phyloP scores from a whole-genome alignment of 53 echinoderm and acorn worm species.

The Holothuria scabra region DNA sequence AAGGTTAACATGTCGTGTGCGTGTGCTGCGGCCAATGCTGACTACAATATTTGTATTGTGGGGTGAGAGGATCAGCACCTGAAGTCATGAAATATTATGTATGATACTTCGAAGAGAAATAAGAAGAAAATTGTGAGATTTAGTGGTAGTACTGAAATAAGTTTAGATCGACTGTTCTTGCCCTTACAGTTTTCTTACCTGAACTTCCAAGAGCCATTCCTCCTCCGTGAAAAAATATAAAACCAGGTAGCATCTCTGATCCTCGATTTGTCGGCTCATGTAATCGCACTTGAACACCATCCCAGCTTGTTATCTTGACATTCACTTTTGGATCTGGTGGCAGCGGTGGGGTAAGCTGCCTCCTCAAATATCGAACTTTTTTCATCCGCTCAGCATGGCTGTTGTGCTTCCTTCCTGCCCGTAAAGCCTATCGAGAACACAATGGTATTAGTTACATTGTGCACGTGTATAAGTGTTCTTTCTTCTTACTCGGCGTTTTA shows the following conservation, averaged over 20 bases:
- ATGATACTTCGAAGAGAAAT: too few species aligned
- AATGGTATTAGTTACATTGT: background rate
- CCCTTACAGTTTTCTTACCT: conserved; percentile 36
- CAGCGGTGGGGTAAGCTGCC: conserved; percentile 2
- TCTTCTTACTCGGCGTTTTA: too few species aligned
- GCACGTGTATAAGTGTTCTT: too few species aligned
- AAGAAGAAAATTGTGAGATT: too few species aligned
- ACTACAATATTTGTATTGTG: too few species aligned
- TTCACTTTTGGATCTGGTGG: conserved; percentile 39
- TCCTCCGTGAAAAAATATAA: conserved; percentile 80
- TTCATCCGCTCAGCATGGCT: conserved; percentile 7
- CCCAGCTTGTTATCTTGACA: conserved; percentile 67
- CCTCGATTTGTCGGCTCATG: conserved; percentile 69
- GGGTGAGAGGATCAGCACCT: too few species aligned
- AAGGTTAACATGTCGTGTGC: too few species aligned
- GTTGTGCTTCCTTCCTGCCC: conserved; percentile 8
- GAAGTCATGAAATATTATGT: too few species aligned
- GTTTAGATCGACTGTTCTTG: background rate
- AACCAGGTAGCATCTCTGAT: conserved; percentile 39
- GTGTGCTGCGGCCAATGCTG: too few species aligned
- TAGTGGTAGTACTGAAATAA: too few species aligned
- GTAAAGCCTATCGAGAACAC: conserved; percentile 15
- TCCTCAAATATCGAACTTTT: conserved; percentile 13
- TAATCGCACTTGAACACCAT: conserved; percentile 70
- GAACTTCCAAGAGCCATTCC: conserved; percentile 66